Evolutionary conservation across 2,113 vertebrate species (phyloP), one percentile per base, ranked within the genome.

Genomic region (Bolborhynchus lineola): DNA sequence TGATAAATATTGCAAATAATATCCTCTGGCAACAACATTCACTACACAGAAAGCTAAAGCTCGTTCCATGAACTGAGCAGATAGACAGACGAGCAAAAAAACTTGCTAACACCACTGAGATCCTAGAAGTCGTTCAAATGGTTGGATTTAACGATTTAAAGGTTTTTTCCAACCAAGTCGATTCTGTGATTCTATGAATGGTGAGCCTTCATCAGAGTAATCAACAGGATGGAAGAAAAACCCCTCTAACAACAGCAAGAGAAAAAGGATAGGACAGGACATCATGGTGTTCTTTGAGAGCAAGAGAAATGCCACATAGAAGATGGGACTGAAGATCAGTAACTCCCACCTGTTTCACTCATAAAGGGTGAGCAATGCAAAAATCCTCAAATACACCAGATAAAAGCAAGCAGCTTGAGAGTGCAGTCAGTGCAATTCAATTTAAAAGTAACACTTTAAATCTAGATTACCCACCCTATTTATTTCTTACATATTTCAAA

Each of bases 271-370:
- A 82, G 20, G 47, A 60, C 1, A 3, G 17, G 8, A 69, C 35
- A 49, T 65, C 17, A 29, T 4, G 4, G 8, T 18, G 8, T 8
- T 65, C 39, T 63, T 26, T 31, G 15, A 29, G 26, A 90, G 39
- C 28, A 53, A 9, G 6, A 65, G 25, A 68, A 85, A 82, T 16
- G 44, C 41, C 25, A 90, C 72, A 39, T 4, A 6, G 62, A 63
- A 81, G 35, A 49, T 0, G 3, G 8, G 21, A 59, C 33, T 47
- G 17, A 47, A 80, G 17, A 88, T 0, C 4, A 11, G 23, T 42
- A 81, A 25, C 29, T 74, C 39, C 9, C 26, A 62, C 4, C 18
- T 44, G 7, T 33, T 44, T 65, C 49, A 46, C 65, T 80, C 15
- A 29, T 0, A 1, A 7, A 77, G 57, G 16, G 16, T 86, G 39